A percentile compares a stretch with the other conserved stretches of the same genome.
Conservation (phyloP, 1,140 invertebrate species). For the Drosophila cardini region DNA sequence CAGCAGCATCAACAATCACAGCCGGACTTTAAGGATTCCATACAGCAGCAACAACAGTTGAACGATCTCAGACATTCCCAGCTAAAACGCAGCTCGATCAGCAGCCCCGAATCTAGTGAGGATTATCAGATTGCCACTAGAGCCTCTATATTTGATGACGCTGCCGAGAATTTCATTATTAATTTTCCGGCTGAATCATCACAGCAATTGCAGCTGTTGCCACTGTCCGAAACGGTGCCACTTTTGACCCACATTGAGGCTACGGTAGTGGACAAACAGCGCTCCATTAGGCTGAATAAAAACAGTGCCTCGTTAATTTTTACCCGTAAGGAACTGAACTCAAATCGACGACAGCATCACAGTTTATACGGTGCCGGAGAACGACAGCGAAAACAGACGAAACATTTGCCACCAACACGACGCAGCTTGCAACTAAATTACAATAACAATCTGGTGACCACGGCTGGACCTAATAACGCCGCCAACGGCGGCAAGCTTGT, state of each 20-base stretch:
- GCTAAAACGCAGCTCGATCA: conserved; percentile 24
- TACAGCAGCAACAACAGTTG: conserved; percentile 19
- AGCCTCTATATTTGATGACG: conserved; percentile 75
- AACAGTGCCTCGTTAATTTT: conserved; percentile 83
- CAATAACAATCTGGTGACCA: conserved; percentile 77
- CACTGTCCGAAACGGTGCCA: conserved; percentile 80
- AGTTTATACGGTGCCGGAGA: conserved; percentile 66
- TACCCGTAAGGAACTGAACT: conserved; percentile 71
- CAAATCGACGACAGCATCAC: conserved; percentile 60
- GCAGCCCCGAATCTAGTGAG: conserved; percentile 64
- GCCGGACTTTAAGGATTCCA: conserved; percentile 23
- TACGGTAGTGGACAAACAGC: conserved; percentile 74
- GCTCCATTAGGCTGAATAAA: conserved; percentile 75
- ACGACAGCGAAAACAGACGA: conserved; percentile 58
- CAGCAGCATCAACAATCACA: conserved; percentile 14
- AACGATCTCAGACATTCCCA: conserved; percentile 46
- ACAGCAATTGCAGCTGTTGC: conserved; percentile 64
- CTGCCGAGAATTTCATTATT: conserved; percentile 80
- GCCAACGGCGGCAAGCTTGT: conserved; percentile 52
- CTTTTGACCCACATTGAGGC: conserved; percentile 78
- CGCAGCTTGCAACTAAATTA: conserved; percentile 13
- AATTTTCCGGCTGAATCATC: conserved; percentile 81
- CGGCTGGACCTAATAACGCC: conserved; percentile 42
- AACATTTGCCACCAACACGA: conserved; percentile 72
- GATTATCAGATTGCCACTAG: conserved; percentile 46